A percentile compares a stretch with the other conserved stretches of the same genome.
Conservation (phyloP, 2,888 invertebrate genomes). For the Stramonita haemastoma region DNA sequence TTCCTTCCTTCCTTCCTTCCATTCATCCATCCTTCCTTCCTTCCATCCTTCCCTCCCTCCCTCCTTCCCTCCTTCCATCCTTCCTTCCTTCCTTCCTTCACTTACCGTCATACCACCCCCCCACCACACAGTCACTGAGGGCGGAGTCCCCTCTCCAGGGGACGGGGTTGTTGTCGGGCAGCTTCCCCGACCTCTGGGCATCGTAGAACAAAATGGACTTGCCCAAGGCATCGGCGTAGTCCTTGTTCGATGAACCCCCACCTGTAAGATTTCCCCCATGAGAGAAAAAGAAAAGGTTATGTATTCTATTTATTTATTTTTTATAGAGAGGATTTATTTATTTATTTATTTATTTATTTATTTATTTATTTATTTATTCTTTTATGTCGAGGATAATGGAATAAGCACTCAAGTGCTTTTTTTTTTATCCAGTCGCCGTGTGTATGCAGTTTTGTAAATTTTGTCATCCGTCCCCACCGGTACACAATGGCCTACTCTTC, state of each 20-base stretch:
- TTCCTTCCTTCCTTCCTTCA: neutral
- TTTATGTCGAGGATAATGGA: too few species aligned
- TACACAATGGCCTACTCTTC: too few species aligned
- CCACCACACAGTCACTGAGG: conserved; percentile 58
- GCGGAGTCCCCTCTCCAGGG: conserved; percentile 72
- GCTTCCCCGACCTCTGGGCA: conserved; percentile 71
- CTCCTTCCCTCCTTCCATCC: neutral
- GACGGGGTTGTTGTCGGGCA: conserved; percentile 70
- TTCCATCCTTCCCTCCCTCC: neutral
- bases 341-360: too few species aligned
- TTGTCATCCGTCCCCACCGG: too few species aligned
- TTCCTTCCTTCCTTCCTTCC: too few species aligned
- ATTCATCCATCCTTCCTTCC: too few species aligned
- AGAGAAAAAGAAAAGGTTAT: neutral
- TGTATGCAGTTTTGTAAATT: too few species aligned
- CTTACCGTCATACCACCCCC: conserved; percentile 50
- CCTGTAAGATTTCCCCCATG: conserved; percentile 21
- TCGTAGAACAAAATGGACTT: conserved; percentile 72
- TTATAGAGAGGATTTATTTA: too few species aligned
- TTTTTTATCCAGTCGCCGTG: too few species aligned
- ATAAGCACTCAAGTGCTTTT: too few species aligned
- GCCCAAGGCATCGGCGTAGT: conserved; percentile 64
- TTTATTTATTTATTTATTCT: too few species aligned
- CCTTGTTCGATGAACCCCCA: conserved; percentile 54
- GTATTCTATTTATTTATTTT: too few species aligned